phyloP scores from a whole-genome alignment of 2,888 invertebrate species.

The Cyclophora albipunctata region DNA sequence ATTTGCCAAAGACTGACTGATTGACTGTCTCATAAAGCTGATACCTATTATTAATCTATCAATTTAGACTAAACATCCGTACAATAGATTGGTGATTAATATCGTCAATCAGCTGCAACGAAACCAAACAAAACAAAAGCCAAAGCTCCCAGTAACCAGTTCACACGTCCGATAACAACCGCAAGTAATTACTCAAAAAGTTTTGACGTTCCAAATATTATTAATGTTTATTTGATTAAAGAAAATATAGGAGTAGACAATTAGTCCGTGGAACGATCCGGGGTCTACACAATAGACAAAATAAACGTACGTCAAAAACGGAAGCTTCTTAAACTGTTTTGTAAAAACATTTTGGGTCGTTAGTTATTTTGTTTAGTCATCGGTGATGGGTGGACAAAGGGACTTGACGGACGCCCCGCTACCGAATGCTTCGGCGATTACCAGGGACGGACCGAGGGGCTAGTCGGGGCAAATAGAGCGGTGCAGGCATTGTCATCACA shows the following conservation, averaged over 20 bases:
- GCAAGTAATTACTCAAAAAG: constrained; percentile 37
- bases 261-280: constrained; percentile 58
- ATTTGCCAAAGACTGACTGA: too few relatives aligned
- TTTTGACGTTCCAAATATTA: constrained; percentile 33
- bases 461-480: background rate
- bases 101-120: too few relatives aligned
- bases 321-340: constrained; percentile 71
- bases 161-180: constrained; percentile 41
- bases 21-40: too few relatives aligned
- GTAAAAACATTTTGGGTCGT: constrained; percentile 63
- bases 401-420: constrained; percentile 26
- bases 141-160: constrained; percentile 3
- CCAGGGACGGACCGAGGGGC: background rate
- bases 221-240: constrained; percentile 63
- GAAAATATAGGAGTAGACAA: constrained; percentile 35
- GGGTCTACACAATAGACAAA: constrained; percentile 56
- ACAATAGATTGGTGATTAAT: too few relatives aligned
- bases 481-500: too few relatives aligned
- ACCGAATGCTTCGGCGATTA: constrained; percentile 20
- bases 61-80: too few relatives aligned
- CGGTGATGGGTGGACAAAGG: constrained; percentile 42
- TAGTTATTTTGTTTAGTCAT: constrained; percentile 42
- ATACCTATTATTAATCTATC: too few relatives aligned
- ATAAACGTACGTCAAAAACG: constrained; percentile 54
- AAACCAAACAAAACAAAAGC: background rate